These are phyloP conservation scores for Coregonus ussuriensis DNA, from an alignment of 2,797 vertebrate species.

Conservation along the genomic window DNA sequence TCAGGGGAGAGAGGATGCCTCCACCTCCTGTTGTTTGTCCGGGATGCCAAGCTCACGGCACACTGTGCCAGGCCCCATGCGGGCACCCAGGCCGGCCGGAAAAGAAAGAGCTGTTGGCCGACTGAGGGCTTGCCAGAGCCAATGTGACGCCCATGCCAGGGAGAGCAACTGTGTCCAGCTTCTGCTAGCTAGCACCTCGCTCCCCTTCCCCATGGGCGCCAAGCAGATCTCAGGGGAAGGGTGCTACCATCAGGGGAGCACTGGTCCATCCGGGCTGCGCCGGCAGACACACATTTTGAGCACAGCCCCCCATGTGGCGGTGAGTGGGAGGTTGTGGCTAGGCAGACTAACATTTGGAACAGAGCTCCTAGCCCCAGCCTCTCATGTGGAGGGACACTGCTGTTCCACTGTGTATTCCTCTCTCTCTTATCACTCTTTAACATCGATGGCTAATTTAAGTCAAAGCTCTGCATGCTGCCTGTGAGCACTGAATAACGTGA, in stretches of 20 bases:
- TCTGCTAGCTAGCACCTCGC: constrained; percentile 57
- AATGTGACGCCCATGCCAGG: constrained; percentile 58
- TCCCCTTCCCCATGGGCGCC: constrained; percentile 31
- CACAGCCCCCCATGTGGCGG: neutral
- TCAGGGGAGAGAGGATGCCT: constrained; percentile 60
- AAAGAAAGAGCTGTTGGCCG: constrained; percentile 77
- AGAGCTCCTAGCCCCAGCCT: constrained; percentile 38
- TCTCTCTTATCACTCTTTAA: constrained; percentile 27
- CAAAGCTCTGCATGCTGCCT: constrained; percentile 38
- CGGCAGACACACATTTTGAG: constrained; percentile 35
- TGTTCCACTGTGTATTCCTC: neutral
- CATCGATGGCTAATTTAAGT: constrained; percentile 62
- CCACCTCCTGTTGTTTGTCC: constrained; percentile 70
- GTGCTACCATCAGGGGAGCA: constrained; percentile 64
- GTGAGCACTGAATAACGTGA: constrained; percentile 29
- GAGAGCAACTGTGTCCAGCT: constrained; percentile 66
- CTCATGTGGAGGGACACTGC: constrained; percentile 33
- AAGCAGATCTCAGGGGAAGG: constrained; percentile 64
- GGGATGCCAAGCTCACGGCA: constrained; percentile 67
- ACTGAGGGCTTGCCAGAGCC: constrained; percentile 51
- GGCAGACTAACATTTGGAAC: constrained; percentile 20
- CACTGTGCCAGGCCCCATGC: constrained; percentile 72
- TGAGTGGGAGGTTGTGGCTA: constrained; percentile 61
- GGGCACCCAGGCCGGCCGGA: constrained; percentile 72
- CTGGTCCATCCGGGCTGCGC: constrained; percentile 64